Evolutionary conservation across 2,888 invertebrate species (phyloP).

Genomic region (Pammene fasciana): DNA sequence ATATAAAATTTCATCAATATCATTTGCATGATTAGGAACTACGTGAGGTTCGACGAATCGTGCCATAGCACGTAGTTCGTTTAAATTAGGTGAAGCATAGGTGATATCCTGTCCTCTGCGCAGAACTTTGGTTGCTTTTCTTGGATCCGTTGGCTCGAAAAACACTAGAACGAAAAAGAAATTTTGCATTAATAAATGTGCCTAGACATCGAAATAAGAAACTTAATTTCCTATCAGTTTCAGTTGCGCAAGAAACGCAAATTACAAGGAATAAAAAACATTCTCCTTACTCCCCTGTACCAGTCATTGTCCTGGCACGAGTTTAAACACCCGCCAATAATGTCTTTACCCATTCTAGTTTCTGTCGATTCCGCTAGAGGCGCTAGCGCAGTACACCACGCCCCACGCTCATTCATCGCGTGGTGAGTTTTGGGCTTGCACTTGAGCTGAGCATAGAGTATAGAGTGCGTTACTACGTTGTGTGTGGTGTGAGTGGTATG

Average conservation of each 20-base stretch:
- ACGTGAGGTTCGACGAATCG: conserved; percentile 66
- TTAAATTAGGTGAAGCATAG: conserved; percentile 91
- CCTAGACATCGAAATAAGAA: too few species aligned
- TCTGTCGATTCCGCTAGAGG: not conserved
- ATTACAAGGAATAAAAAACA: too few species aligned
- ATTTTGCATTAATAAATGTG: too few species aligned
- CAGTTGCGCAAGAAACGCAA: too few species aligned
- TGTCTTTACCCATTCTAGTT: not conserved
- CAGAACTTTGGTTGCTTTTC: conserved; percentile 89
- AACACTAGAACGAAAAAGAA: conserved; percentile 86
- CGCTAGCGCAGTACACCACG: conserved; percentile 4
- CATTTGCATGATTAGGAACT: conserved; percentile 47
- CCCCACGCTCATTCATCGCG: conserved; percentile 13
- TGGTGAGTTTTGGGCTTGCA: not conserved
- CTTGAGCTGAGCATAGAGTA: conserved; percentile 12
- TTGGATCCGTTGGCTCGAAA: conserved; percentile 94
- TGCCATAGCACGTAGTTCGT: conserved; percentile 89
- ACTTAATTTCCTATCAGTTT: too few species aligned
- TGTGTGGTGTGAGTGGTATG: not conserved
- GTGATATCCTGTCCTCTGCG: conserved; percentile 73
- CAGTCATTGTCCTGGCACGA: too few species aligned
- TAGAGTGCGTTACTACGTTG: conserved; percentile 10
- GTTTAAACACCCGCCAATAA: not conserved
- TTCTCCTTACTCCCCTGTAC: too few species aligned
- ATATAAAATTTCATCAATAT: conserved; percentile 58